Conservation (phyloP, 2,888 invertebrate species). For the Bombylius discolor region DNA sequence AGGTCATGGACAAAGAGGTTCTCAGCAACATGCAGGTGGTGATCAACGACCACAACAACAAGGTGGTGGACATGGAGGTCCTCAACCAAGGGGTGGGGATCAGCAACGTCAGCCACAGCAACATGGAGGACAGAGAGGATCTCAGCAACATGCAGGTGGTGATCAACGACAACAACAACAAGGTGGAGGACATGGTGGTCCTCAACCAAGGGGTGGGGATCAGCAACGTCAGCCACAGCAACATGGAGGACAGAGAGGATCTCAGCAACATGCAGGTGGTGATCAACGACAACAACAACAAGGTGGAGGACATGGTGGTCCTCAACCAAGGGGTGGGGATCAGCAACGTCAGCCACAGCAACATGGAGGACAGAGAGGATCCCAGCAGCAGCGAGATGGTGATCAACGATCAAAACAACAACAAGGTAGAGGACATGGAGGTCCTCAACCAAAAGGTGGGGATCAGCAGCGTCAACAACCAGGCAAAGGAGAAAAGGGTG, state of each 20-base stretch:
- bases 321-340: background rate
- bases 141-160: slow-evolving; percentile 2
- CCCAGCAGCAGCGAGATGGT: background rate
- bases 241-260: slow-evolving; percentile 4
- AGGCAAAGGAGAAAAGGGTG: slow-evolving; percentile 1
- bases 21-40: background rate
- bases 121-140: slow-evolving; percentile 8
- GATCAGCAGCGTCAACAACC: background rate
- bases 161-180: slow-evolving; percentile 3
- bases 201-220: background rate
- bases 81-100: too few relatives aligned
- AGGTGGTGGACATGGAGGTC: background rate
- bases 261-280: slow-evolving; percentile 3
- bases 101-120: slow-evolving; percentile 1
- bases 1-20: background rate
- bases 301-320: background rate
- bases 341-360: slow-evolving; percentile 3
- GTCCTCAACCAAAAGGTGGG: background rate
- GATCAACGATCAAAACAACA: background rate
- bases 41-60: background rate
- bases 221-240: slow-evolving; percentile 2
- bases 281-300: slow-evolving; percentile 4
- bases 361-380: background rate
- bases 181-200: background rate
- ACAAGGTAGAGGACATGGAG: background rate